phyloP scores from a whole-genome alignment of 2,888 invertebrate genomes.

The Sipunculus nudus region DNA sequence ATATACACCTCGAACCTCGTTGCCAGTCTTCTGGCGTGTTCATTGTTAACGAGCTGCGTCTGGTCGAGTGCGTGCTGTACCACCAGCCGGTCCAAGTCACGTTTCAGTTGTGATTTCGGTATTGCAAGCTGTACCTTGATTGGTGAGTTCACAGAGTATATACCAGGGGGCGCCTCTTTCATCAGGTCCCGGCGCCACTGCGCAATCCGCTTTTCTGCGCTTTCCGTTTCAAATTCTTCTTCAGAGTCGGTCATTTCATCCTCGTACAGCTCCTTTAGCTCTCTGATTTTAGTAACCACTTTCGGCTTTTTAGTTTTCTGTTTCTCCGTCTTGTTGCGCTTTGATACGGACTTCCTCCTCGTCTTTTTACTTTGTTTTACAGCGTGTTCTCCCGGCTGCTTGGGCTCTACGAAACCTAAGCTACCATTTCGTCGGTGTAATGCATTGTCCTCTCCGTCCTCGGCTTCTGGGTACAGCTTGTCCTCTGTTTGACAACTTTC shows the following conservation, averaged over 20 bases:
- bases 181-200: conserved; percentile 27
- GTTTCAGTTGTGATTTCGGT: conserved; percentile 13
- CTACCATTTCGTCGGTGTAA: no score
- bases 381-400: no score
- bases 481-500: no score
- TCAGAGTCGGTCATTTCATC: neutral
- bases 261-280: no score
- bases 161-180: conserved; percentile 18
- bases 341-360: no score
- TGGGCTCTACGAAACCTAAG: no score
- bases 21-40: conserved; percentile 5
- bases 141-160: conserved; percentile 2
- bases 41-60: conserved; percentile 1
- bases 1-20: conserved; percentile 9
- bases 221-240: neutral
- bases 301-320: neutral
- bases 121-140: conserved; percentile 11
- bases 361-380: no score
- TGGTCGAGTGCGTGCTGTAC: conserved; percentile 12
- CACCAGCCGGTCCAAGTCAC: conserved; percentile 17
- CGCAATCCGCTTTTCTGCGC: neutral
- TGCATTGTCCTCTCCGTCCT: no score
- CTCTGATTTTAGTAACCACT: neutral
- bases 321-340: no score
- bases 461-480: no score